These are phyloP conservation scores for Vombatus ursinus DNA, from an alignment of 2,113 vertebrate genomes.

Conservation along the genomic window DNA sequence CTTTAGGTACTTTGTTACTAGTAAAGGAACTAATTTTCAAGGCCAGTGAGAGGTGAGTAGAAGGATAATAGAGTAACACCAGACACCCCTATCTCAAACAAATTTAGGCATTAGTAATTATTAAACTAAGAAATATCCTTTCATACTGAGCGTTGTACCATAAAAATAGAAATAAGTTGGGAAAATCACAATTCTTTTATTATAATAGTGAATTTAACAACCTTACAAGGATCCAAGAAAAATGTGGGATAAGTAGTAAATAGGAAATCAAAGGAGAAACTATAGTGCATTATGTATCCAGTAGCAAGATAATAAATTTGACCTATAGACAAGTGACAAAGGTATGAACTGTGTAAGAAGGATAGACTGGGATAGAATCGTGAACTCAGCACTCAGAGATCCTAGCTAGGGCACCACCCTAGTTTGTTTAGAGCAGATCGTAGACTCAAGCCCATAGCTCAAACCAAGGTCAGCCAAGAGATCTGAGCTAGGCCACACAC, in stretches of 20 bases:
- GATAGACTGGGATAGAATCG: background rate
- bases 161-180: background rate
- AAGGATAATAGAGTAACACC: background rate
- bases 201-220: background rate
- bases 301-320: background rate
- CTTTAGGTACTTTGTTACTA: background rate
- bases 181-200: background rate
- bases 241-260: background rate
- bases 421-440: background rate
- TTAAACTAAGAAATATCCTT: background rate
- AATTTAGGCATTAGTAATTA: background rate
- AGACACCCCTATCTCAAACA: background rate
- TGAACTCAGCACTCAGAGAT: background rate
- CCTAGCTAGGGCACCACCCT: background rate
- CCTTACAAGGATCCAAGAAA: background rate
- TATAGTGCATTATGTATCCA: background rate
- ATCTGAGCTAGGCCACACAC: background rate
- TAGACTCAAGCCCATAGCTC: conserved; percentile 44
- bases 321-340: no score
- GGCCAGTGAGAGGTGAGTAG: background rate
- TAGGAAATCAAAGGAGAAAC: background rate
- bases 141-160: background rate
- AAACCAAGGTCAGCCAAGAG: background rate
- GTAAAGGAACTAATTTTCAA: background rate
- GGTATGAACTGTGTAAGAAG: no score